Evolutionary conservation across 2,888 invertebrate species (phyloP), one percentile per base, ranked within the genome.

Genomic region (Drosophila neutralis): DNA sequence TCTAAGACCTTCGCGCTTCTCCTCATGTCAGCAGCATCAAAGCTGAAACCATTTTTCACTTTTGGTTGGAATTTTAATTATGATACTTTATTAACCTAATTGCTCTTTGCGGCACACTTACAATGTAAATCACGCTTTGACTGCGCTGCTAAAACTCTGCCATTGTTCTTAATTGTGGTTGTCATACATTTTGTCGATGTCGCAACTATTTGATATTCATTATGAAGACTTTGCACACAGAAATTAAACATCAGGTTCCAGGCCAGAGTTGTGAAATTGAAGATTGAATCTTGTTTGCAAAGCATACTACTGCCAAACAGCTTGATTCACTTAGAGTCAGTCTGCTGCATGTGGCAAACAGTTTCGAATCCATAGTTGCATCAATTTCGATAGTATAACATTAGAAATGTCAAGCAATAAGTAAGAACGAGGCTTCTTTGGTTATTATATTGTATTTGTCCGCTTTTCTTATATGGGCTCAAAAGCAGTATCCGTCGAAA

Each of bases 71-170:
- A 69, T 53, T 76, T 70, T 78, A 78, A 78, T 75, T 76, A 80
- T 76, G 71, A 73, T 80, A 85, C 85, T 76, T 82, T 62, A 85
- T 82, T 75, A 78, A 66, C 68, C 68, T 78, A 74, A 82, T 85
- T 85, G 70, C 73, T 76, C 69, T 52, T 29, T 21, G 56, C 58
- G 38, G 61, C 51, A 33, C 33, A 52, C 51, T 15, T 48, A 33
- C 31, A 33, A 53, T 48, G 57, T 6, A 54, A 61, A 60, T 31
- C 52, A 18, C n/a, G 27, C 11, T 4, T 36, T 11, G n/a, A n/a
- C 24, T 21, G 21, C 5, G 15, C 2, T 45, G 2, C 8, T 2
- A 15, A 15, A 45, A 24, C 24, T 24, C 24, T 8, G 21, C 15
- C 15, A 24, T 24, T 24, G 15, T 15, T 24, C 24, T 15, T 45